Percentiles rank a stretch among this genome's conserved stretches.
phyloP scores from a whole-genome alignment of 2,797 vertebrate genomes.

The Vultur gryphus region DNA sequence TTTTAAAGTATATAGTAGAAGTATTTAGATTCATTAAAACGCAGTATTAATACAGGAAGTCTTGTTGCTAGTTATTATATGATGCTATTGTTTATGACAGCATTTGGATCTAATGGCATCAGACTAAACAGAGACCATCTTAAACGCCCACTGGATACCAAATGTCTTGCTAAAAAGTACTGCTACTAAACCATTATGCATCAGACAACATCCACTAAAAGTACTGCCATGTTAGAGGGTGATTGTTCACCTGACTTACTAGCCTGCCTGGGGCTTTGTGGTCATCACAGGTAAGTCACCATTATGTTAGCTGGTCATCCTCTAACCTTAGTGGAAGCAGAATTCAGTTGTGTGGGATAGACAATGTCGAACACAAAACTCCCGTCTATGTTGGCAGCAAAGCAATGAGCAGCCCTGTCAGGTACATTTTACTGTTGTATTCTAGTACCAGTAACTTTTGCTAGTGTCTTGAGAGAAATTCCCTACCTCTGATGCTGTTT shows the following conservation, averaged over 20 bases:
- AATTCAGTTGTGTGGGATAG: background rate
- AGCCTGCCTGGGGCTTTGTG: background rate
- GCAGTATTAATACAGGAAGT: background rate
- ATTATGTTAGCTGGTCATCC: background rate
- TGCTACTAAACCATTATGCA: background rate
- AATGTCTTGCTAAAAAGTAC: background rate
- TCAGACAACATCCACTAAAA: background rate
- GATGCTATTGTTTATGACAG: background rate
- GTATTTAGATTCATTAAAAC: background rate
- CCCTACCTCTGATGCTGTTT: background rate
- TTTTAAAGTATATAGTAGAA: background rate
- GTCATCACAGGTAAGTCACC: background rate
- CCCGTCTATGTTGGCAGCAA: background rate
- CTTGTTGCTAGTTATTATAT: background rate
- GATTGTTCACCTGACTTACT: background rate
- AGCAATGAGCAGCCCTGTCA: background rate
- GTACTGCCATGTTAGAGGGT: background rate
- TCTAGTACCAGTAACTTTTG: background rate
- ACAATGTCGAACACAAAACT: accelerated
- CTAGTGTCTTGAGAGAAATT: background rate
- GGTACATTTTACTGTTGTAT: background rate
- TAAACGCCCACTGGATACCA: background rate
- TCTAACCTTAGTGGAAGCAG: background rate
- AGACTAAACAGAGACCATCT: background rate
- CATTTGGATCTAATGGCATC: background rate